Base-by-base conservation (phyloP, 2,113 vertebrate species). In the Ophiodon elongatus region DNA sequence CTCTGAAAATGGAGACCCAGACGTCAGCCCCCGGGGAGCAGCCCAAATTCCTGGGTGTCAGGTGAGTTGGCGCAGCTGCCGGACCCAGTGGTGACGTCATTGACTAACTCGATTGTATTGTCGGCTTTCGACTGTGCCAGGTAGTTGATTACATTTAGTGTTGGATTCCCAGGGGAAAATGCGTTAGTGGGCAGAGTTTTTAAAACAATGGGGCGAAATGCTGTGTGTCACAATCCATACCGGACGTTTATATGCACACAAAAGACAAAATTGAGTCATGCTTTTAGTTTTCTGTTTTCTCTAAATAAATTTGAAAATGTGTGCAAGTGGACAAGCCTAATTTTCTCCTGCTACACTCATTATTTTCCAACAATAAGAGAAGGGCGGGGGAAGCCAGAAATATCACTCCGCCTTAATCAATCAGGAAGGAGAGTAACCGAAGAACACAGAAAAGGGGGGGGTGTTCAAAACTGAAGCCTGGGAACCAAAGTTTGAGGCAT, bases 1-100 rank as follows among this genome's bases (percentile, higher is more conserved):
- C 98, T 65, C 94, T 99, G 91, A 99, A 98, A 95, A 99, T 99
- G 98, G 98, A 99, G 94, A 99, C 98, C 0, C 93, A 99, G 94
- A 99, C 98, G 0, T 99, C 98, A 0, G 98, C 98, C 1, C 98
- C 98, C 0, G 98, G 98, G 73, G 98, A 99, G 33, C 96, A 97
- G 86, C 98, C 98, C 13, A 99, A 99, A 88, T 99, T 99, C 89
- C 93, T 99, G 35, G 98, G 98, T 74, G 98, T 99, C 77, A 97
- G 98, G 98, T 99, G 87, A n/a, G 94, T 80, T 2, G 13, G 52
- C 3, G 3, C 1, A 67, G 29, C 33, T 56, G 43, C 13, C 29
- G 35, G 31, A 29, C 6, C 15, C 0, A 0, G 19, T 17, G 3
- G 65, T 11, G 21, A n/a, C 17, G 2, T 52, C 54, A 2, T 52